phyloP scores from a whole-genome alignment of 2,888 invertebrate species.

The Rhogogaster chlorosoma region DNA sequence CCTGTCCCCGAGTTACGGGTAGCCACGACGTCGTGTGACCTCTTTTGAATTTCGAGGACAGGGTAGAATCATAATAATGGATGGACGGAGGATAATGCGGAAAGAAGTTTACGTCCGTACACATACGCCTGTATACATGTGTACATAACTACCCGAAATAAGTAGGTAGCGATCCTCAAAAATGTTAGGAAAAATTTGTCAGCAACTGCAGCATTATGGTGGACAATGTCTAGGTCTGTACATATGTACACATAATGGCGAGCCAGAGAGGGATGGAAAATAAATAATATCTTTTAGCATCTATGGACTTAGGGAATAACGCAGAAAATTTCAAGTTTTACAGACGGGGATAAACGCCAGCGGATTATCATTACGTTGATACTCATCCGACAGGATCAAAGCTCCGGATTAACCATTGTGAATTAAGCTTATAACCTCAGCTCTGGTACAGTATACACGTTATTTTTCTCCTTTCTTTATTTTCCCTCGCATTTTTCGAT shows the following conservation, averaged over 20 bases:
- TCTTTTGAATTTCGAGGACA: neutral
- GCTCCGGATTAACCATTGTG: constrained; percentile 56
- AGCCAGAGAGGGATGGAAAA: neutral
- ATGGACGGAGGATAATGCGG: neutral
- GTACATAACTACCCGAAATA: neutral
- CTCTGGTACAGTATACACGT: neutral
- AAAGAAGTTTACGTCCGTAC: neutral
- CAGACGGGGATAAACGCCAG: neutral
- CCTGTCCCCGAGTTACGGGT: neutral
- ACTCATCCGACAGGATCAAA: constrained; percentile 69
- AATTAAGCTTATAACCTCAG: neutral
- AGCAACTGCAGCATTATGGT: neutral
- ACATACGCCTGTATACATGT: neutral
- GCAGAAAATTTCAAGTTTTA: neutral
- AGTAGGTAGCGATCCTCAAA: neutral
- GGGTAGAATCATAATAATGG: neutral
- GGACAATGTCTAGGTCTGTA: neutral
- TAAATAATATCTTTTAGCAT: neutral
- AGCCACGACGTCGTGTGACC: constrained; percentile 7
- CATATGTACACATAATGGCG: neutral
- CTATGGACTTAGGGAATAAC: neutral
- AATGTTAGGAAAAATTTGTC: neutral
- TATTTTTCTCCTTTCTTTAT: neutral
- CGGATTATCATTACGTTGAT: constrained; percentile 71
- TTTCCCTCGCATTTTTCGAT: neutral